phyloP scores from a whole-genome alignment of 2,113 vertebrate species.

The Candoia aspera region DNA sequence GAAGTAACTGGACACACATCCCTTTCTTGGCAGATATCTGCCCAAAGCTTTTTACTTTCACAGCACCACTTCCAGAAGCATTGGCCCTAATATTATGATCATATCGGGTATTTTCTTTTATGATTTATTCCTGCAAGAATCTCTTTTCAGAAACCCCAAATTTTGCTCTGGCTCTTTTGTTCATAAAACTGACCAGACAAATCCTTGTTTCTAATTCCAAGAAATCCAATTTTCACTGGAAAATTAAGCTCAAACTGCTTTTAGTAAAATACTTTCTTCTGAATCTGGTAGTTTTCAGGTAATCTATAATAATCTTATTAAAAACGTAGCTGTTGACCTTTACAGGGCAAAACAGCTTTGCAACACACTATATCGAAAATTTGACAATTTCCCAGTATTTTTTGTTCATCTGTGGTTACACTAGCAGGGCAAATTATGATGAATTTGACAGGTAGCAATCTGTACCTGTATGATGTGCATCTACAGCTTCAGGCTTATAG shows the following conservation, averaged over 20 bases:
- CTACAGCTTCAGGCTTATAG: background rate
- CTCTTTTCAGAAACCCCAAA: background rate
- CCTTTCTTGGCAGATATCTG: background rate
- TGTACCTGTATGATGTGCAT: background rate
- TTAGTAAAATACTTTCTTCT: background rate
- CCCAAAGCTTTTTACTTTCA: background rate
- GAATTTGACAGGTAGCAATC: background rate
- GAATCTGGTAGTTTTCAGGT: background rate
- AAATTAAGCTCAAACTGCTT: background rate
- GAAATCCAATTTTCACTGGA: background rate
- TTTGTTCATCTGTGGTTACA: background rate
- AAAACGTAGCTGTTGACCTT: background rate
- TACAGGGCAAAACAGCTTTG: background rate
- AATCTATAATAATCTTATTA: background rate
- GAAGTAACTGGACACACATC: background rate
- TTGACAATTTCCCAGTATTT: background rate
- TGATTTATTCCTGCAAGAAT: background rate
- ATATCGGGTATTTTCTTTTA: background rate
- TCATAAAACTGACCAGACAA: background rate
- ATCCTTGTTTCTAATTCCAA: background rate
- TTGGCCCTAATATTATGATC: background rate
- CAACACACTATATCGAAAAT: background rate
- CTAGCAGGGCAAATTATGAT: background rate
- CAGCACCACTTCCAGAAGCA: background rate
- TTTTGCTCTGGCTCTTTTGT: background rate